Base-by-base conservation (phyloP, 2,113 vertebrate genomes). In the Progne subis region DNA sequence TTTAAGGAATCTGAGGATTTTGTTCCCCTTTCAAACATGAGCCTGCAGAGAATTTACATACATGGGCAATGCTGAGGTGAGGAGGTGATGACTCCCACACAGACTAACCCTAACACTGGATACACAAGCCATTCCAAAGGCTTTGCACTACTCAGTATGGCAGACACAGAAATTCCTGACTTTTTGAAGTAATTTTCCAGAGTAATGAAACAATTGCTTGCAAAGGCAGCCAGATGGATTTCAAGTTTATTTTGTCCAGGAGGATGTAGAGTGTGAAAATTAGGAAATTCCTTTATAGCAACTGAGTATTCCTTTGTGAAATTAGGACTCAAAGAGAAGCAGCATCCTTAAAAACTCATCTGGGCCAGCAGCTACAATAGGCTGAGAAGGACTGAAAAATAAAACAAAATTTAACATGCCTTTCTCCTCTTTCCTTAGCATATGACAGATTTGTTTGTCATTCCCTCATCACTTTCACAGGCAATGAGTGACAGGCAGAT, bases 391-490 rank as follows among this genome's bases (percentile, higher is more conserved):
- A 77, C 6, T 34, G 34, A 80, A 84, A 77, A 80, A 61, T 7
- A 37, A 72, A 87, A 68, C 8, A 46, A 67, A 85, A 63, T 34
- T 31, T 74, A 82, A 49, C 23, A 50, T 18, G 53, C 5, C 21
- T 82, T 87, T 60, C 52, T 60, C 52, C 25, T 72, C n/a, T 59
- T 75, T 59, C 34, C 16, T 60, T 80, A 75, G 44, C 49, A 50
- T 74, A 47, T 77, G 76, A 90, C 76, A 88, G 85, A 80, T 83
- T 84, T 84, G 61, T 50, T 71, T 86, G 91, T 81, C 47, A 86
- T 47, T 90, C 76, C 44, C 52, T 86, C 86, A 75, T 68, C 68
- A 83, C 50, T 90, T 92, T 69, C 70, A 57, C 16, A 80, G 49
- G 39, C 16, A 2, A 39, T 32, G 67, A 94, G 28, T 75, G 88